Evolutionary conservation across 2,113 vertebrate genomes (phyloP).

Genomic region (Pterocles orientalis): DNA sequence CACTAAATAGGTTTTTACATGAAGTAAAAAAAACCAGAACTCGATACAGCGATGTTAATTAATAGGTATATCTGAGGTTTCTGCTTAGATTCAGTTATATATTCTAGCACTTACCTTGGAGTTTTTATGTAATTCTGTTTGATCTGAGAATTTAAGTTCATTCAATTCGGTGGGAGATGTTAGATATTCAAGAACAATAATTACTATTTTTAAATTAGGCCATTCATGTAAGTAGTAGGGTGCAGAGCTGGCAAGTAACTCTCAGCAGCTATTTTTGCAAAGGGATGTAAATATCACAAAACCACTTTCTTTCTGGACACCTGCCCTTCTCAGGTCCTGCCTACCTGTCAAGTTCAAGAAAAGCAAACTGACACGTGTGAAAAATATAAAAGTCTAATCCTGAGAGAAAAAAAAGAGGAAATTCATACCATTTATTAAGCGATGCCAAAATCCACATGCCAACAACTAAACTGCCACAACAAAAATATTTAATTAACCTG

Average conservation of each 20-base stretch:
- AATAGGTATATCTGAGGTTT: not conserved
- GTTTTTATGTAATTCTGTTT: conserved; percentile 57
- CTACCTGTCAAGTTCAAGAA: not conserved
- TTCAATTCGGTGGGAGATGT: not conserved
- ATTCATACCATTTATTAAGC: not conserved
- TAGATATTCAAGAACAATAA: conserved; percentile 29
- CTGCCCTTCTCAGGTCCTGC: not conserved
- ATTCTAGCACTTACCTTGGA: conserved; percentile 16
- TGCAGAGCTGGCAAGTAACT: not conserved
- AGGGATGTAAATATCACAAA: not conserved
- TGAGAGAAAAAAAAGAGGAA: not conserved
- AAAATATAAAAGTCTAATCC: not conserved
- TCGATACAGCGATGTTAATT: not conserved
- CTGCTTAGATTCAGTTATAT: not conserved
- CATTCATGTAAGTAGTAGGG: not conserved
- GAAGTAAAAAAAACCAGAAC: not conserved
- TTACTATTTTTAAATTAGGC: conserved; percentile 2
- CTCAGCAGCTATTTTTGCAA: not conserved
- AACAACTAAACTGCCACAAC: conserved; percentile 1
- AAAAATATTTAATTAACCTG: conserved; percentile 43
- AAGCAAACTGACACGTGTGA: not conserved
- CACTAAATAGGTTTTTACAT: not conserved
- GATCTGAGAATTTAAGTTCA: conserved; percentile 27
- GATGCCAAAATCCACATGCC: conserved; percentile 11
- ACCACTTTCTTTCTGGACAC: not conserved